Conservation (phyloP, 2,797 vertebrate genomes). For the Choloepus didactylus region DNA sequence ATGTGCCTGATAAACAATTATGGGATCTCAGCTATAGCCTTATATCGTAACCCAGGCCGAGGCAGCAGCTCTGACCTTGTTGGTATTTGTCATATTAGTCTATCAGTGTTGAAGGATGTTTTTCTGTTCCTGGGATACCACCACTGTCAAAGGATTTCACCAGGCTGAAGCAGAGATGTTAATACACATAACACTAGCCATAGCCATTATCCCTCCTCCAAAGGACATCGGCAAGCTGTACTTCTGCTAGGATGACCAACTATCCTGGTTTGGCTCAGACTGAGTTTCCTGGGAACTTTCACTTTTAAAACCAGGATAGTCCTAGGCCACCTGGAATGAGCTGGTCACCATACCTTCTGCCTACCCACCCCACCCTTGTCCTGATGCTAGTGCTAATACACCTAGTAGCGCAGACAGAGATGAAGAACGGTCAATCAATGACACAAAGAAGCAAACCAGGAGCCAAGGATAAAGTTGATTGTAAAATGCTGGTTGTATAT, state of each 20-base stretch:
- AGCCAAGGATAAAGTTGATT: neutral
- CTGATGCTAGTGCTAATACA: neutral
- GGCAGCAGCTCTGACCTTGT: neutral
- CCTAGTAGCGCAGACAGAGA: neutral
- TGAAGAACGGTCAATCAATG: neutral
- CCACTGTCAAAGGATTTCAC: neutral
- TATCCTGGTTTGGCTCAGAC: neutral
- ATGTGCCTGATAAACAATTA: neutral
- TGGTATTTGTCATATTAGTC: neutral
- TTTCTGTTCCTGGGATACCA: neutral
- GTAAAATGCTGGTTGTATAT: neutral
- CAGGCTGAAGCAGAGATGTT: neutral
- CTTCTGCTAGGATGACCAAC: neutral
- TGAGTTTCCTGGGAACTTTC: neutral
- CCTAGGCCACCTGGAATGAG: neutral
- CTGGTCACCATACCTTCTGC: neutral
- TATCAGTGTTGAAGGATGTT: neutral
- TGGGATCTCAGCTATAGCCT: neutral
- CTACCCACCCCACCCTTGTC: neutral
- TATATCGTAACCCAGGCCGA: neutral
- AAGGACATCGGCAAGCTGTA: neutral
- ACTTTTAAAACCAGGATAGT: neutral
- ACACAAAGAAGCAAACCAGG: neutral
- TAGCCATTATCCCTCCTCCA: neutral
- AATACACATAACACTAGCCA: neutral